Evolutionary conservation across 2,797 vertebrate species (phyloP), one percentile per base, ranked within the genome.

Genomic region (Macroramphosus scolopax): DNA sequence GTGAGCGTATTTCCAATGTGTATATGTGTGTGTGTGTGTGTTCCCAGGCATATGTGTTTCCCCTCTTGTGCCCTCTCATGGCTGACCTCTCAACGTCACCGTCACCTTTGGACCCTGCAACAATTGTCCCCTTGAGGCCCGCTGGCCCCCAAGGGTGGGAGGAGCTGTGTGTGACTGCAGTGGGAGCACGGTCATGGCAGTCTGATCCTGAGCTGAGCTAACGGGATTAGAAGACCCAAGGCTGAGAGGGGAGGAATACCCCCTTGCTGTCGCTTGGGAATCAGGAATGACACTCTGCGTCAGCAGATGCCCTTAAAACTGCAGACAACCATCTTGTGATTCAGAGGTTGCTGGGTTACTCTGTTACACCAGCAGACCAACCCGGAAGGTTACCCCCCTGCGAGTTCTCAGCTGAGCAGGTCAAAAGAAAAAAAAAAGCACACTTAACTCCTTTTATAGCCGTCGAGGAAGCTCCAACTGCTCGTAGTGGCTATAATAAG

Each of bases 51-150:
- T 63, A 6, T 22, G 20, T 6, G 6, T 22, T 3, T 6, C 22
- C 22, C 8, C 34, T 46, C 22, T 26, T 15, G 22, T 16, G 17
- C 31, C 44, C 20, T 33, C 24, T 48, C 22, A 48, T 37, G 33
- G 32, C 22, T 48, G 45, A 36, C 38, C 38, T 26, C 13, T 26
- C 13, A 14, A 24, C 63, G 55, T 52, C 40, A 51, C 22, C 4
- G 8, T 46, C 70, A 78, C 75, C 66, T 71, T 46, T 78, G 55
- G 54, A 63, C 51, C 51, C 24, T 39, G 68, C 75, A 78, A 80
- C 82, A 82, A 87, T 84, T 77, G 75, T 75, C 61, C 62, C 54
- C 74, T 82, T 85, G 78, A 81, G 65, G 50, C 63, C 48, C 37
- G 39, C 6, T 44, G 38, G 48, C 43, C 68, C 57, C 34, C 50